These are phyloP conservation scores for Stictocephala bisonia DNA, from an alignment of 2,888 invertebrate species.

Conservation along the genomic window DNA sequence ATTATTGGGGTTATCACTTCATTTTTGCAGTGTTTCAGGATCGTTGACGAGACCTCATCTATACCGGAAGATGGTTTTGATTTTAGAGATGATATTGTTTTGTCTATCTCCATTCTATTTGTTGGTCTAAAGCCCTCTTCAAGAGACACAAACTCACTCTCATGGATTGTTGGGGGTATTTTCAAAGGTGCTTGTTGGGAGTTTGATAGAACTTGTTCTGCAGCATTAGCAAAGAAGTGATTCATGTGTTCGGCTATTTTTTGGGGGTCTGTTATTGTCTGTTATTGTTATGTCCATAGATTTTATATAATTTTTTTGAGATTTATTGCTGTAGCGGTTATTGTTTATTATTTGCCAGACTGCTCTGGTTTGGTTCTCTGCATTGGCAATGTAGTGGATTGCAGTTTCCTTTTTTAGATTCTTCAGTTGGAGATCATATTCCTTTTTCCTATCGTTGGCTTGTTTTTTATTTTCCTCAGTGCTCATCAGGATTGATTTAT, in stretches of 20 bases:
- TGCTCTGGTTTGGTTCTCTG: constrained; percentile 18
- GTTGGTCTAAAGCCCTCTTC: constrained; percentile 12
- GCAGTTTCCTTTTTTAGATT: constrained; percentile 3
- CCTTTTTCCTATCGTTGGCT: background rate
- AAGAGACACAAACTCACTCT: background rate
- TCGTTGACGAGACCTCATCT: constrained; percentile 1
- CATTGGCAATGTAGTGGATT: constrained; percentile 2
- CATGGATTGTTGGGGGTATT: background rate
- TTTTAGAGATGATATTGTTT: constrained; percentile 24
- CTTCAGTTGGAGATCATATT: constrained; percentile 19
- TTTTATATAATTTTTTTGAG: constrained; percentile 8
- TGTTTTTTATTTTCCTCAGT: constrained; percentile 15
- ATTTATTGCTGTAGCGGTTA: constrained; percentile 4
- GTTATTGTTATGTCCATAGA: background rate
- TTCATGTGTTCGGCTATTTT: constrained; percentile 28
- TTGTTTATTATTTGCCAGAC: constrained; percentile 23
- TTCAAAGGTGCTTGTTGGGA: background rate
- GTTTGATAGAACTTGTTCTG: constrained; percentile 14
- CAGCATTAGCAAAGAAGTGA: constrained; percentile 32
- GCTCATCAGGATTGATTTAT: constrained; percentile 10
- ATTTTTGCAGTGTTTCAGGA: constrained; percentile 19
- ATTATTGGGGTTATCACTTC: constrained; percentile 20
- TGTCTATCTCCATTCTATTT: background rate
- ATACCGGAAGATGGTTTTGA: constrained; percentile 24
- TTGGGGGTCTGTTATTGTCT: constrained; percentile 27